Percentiles rank a stretch among this genome's conserved stretches.
phyloP scores from a whole-genome alignment of 1,140 invertebrate species.

The Drosophila lini region DNA sequence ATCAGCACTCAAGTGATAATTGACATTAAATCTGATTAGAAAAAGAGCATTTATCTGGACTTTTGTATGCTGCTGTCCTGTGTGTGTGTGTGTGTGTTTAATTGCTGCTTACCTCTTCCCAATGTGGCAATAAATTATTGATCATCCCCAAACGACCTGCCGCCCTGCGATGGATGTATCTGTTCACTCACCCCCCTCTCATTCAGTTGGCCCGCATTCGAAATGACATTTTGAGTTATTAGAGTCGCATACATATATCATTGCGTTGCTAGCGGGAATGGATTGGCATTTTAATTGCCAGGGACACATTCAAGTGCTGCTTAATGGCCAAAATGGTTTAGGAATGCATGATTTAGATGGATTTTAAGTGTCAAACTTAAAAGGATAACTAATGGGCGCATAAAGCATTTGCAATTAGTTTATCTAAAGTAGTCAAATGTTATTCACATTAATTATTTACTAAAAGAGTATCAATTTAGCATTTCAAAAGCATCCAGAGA shows the following conservation, averaged over 20 bases:
- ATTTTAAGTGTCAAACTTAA: slow-evolving; percentile 3
- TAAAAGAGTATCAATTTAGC: not conserved
- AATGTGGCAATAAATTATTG: slow-evolving; percentile 34
- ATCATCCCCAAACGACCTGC: slow-evolving; percentile 23
- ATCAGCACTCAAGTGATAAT: not conserved
- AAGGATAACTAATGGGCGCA: slow-evolving; percentile 4
- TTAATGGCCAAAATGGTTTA: slow-evolving; percentile 21
- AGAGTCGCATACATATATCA: slow-evolving; percentile 52
- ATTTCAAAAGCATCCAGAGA: too few relatives aligned
- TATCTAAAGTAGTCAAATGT: not conserved
- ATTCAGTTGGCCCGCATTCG: slow-evolving; percentile 6
- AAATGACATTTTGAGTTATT: slow-evolving; percentile 61
- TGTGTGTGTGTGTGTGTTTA: slow-evolving; percentile 11
- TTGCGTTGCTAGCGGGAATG: slow-evolving; percentile 34
- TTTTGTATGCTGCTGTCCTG: not conserved
- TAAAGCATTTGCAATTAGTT: not conserved
- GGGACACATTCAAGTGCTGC: slow-evolving; percentile 42
- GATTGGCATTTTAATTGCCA: slow-evolving; percentile 72
- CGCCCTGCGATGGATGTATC: slow-evolving; percentile 19
- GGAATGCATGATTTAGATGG: slow-evolving; percentile 27
- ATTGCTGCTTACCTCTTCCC: slow-evolving; percentile 26
- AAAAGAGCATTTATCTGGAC: slow-evolving; percentile 1
- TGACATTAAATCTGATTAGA: slow-evolving; percentile 7
- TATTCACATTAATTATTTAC: not conserved
- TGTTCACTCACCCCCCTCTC: not conserved